phyloP scores from a whole-genome alignment of 1,140 invertebrate species.

The Phymorhynchus buccinoides region DNA sequence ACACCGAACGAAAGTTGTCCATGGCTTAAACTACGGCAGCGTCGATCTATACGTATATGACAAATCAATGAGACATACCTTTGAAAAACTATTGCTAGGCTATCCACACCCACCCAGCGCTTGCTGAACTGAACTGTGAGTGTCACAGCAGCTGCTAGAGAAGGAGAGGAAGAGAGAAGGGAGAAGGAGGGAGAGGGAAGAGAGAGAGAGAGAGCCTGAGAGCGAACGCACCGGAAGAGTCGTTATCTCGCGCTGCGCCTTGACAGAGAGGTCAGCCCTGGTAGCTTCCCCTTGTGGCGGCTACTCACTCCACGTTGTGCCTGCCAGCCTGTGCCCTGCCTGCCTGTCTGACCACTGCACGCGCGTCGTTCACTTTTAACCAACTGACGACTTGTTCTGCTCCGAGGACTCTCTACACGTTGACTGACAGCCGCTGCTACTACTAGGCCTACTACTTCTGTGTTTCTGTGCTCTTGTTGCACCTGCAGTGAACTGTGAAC shows the following conservation, averaged over 20 bases:
- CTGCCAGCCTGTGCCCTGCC: not conserved
- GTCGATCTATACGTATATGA: too few species aligned
- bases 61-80: too few species aligned
- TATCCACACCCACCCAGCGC: not conserved
- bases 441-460: not conserved
- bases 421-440: not conserved
- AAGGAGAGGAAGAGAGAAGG: not conserved
- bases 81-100: not conserved
- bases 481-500: not conserved
- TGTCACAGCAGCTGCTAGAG: not conserved
- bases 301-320: not conserved
- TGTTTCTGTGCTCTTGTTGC: not conserved
- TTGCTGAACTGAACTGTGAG: not conserved
- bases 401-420: not conserved
- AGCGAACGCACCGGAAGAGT: constrained; percentile 20
- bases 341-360: constrained; percentile 11
- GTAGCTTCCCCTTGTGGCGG: constrained; percentile 22
- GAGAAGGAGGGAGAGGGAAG: not conserved
- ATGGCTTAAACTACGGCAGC: too few species aligned
- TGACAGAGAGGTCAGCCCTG: constrained; percentile 4
- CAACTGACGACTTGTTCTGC: not conserved
- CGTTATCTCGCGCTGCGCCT: constrained; percentile 11
- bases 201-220: not conserved
- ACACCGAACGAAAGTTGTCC: not conserved
- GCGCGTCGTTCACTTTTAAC: not conserved